phyloP scores from a whole-genome alignment of 2,113 vertebrate species.

The Gadus macrocephalus region DNA sequence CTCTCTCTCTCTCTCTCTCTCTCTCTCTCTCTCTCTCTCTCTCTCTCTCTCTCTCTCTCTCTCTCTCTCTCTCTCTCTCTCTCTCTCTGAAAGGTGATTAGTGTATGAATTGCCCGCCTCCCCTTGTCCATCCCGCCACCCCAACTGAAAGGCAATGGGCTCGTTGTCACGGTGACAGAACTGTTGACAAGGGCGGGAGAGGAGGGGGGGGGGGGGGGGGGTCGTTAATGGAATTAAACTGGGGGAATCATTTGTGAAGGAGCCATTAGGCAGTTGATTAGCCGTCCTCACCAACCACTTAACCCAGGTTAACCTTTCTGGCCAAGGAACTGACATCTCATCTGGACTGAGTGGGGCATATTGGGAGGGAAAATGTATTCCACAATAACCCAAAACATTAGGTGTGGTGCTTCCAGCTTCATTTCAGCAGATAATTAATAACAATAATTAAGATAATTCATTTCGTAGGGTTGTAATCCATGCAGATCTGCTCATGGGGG shows the following conservation, averaged over 20 bases:
- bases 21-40: no score
- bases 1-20: neutral
- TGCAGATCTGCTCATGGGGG: no score
- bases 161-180: neutral
- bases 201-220: neutral
- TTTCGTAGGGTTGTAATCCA: no score
- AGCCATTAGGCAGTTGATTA: neutral
- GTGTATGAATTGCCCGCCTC: neutral
- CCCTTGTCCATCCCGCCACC: no score
- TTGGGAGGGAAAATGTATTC: no score
- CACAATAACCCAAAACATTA: no score
- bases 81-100: neutral
- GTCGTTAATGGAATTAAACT: constrained; percentile 22
- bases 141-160: constrained; percentile 13
- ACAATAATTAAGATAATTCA: no score
- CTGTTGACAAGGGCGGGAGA: neutral
- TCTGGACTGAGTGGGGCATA: no score
- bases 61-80: no score
- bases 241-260: constrained; percentile 4
- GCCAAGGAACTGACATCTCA: neutral
- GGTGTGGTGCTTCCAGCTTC: no score
- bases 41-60: no score
- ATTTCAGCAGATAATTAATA: no score
- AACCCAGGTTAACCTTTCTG: constrained; percentile 14
- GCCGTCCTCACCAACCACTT: constrained; percentile 3